phyloP scores from a whole-genome alignment of 2,888 invertebrate genomes.

The Diarsia dahlii region DNA sequence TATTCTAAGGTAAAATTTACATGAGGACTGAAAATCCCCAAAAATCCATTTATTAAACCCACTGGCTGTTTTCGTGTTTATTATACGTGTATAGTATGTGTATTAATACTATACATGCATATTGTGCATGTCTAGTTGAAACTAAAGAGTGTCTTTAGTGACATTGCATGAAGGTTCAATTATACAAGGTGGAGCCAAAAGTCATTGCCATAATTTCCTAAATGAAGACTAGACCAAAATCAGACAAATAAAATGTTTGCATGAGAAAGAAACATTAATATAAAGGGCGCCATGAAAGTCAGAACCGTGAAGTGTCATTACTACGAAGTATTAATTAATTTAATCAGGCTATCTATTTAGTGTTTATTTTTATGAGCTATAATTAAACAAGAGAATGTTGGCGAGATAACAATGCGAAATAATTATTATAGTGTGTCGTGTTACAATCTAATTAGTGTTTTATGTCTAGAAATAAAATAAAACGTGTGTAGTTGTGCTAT shows the following conservation, averaged over 20 bases:
- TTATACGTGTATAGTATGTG: not conserved
- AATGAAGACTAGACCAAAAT: conserved; percentile 10
- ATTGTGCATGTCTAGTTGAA: not conserved
- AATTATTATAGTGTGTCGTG: not conserved
- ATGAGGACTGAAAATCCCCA: no score
- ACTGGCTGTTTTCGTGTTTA: not conserved
- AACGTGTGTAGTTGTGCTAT: no score
- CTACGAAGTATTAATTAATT: conserved; percentile 44
- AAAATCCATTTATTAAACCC: not conserved
- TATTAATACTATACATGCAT: no score
- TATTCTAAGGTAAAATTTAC: no score
- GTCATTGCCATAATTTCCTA: conserved; percentile 5
- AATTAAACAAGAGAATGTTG: conserved; percentile 9
- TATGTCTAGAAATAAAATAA: conserved; percentile 1
- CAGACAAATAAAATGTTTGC: conserved; percentile 33
- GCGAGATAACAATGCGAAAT: conserved; percentile 6
- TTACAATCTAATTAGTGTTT: not conserved
- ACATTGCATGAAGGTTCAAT: not conserved
- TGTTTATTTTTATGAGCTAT: conserved; percentile 31
- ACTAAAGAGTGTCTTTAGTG: not conserved
- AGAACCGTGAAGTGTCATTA: conserved; percentile 33
- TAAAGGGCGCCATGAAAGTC: conserved; percentile 47
- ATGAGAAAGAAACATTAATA: conserved; percentile 57
- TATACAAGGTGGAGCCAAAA: conserved; percentile 3
- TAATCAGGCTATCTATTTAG: conserved; percentile 29